phyloP scores from a whole-genome alignment of 2,888 invertebrate species.

The Thymelicus sylvestris region DNA sequence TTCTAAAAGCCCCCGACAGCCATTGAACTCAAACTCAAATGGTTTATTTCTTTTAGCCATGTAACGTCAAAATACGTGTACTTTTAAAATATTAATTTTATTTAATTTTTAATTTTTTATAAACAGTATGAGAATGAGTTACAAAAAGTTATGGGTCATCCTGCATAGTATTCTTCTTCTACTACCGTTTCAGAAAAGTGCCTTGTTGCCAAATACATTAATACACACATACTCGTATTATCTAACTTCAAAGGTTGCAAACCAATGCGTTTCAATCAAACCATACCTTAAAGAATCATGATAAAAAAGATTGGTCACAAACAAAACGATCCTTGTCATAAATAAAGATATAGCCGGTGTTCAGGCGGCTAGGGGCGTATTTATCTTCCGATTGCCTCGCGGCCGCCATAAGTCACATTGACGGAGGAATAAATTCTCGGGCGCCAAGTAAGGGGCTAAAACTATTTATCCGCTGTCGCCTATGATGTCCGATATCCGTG shows the following conservation, averaged over 20 bases:
- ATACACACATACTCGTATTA: too few species aligned
- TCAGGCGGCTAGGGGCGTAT: conserved; percentile 28
- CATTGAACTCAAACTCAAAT: too few species aligned
- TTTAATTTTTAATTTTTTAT: too few species aligned
- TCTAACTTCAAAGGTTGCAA: too few species aligned
- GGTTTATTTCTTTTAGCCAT: too few species aligned
- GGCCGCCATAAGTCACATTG: conserved; percentile 45
- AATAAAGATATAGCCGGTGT: conserved; percentile 33
- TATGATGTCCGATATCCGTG: conserved; percentile 22
- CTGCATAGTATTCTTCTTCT: too few species aligned
- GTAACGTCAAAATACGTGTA: background rate
- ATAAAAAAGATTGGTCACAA: conserved; percentile 21
- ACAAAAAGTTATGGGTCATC: too few species aligned
- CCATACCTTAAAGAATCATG: background rate
- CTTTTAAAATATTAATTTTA: too few species aligned
- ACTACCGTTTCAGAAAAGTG: too few species aligned
- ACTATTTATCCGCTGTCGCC: conserved; percentile 32
- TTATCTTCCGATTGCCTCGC: conserved; percentile 35
- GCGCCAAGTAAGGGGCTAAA: conserved; percentile 28
- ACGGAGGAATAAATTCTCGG: conserved; percentile 41
- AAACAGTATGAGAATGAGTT: too few species aligned
- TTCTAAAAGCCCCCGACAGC: too few species aligned
- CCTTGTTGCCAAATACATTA: too few species aligned
- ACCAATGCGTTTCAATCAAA: background rate
- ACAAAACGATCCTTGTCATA: conserved; percentile 33